Percentiles rank a stretch among this genome's conserved stretches.
These are phyloP conservation scores for Megatriorchis doriae DNA, from an alignment of 2,113 vertebrate species.

Conservation along the genomic window DNA sequence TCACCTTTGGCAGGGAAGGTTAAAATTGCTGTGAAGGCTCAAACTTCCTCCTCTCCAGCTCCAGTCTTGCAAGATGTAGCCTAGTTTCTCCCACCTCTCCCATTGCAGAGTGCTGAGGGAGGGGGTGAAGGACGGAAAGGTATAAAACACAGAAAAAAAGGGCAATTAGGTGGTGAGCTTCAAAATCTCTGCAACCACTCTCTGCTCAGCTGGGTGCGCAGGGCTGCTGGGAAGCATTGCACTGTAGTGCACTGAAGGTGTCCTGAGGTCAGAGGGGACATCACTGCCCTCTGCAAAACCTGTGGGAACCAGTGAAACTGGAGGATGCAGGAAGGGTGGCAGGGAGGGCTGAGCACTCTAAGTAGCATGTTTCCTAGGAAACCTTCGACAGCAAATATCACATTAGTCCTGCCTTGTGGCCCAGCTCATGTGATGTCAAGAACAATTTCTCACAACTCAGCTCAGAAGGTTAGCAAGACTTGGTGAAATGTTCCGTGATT, in stretches of 20 bases:
- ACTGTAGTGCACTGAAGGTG: neutral
- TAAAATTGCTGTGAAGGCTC: neutral
- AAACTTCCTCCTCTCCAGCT: neutral
- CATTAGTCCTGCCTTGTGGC: conserved; percentile 60
- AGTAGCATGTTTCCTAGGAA: conserved; percentile 58
- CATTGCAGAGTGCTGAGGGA: neutral
- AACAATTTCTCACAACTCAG: conserved; percentile 64
- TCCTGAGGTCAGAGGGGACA: neutral
- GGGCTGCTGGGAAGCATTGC: neutral
- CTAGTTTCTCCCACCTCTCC: neutral
- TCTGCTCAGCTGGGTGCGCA: neutral
- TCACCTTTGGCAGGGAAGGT: neutral
- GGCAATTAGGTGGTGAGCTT: neutral
- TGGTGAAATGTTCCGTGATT: conserved; percentile 38
- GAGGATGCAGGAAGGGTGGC: neutral
- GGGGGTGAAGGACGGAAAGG: too few relatives aligned
- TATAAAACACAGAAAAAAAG: neutral
- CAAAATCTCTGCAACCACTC: neutral
- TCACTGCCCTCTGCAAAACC: neutral
- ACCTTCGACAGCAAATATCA: conserved; percentile 57
- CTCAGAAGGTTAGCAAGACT: conserved; percentile 56
- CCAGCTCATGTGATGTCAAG: conserved; percentile 58
- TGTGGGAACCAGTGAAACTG: neutral
- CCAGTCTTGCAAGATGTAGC: neutral
- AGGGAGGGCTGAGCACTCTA: neutral